phyloP scores from a whole-genome alignment of 2,888 invertebrate species.

The Malachius bipustulatus region DNA sequence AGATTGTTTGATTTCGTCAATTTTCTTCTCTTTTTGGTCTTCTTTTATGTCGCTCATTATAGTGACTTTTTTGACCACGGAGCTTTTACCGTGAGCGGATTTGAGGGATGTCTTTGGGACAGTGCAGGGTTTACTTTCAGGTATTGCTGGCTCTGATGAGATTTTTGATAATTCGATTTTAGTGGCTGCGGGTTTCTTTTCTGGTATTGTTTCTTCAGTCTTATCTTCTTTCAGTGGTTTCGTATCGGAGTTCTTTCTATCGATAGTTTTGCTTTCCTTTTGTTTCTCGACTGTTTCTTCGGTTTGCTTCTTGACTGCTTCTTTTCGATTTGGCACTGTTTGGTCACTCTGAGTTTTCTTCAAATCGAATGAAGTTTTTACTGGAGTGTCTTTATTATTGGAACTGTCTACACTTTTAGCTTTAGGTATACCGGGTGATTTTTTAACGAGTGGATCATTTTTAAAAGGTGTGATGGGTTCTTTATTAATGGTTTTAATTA shows the following conservation, averaged over 20 bases:
- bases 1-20: background rate
- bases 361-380: conserved; percentile 1
- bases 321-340: too few species aligned
- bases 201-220: too few species aligned
- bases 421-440: background rate
- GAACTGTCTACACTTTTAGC: background rate
- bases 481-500: too few species aligned
- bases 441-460: too few species aligned
- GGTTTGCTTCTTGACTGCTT: background rate
- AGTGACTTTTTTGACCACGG: conserved; percentile 3
- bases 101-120: too few species aligned
- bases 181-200: background rate
- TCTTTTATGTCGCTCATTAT: background rate
- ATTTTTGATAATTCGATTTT: background rate
- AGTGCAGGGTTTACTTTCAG: too few species aligned
- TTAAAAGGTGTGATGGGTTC: too few species aligned
- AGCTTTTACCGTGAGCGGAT: background rate
- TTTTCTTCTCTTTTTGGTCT: background rate
- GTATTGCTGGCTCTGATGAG: background rate
- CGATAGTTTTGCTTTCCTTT: conserved; percentile 1
- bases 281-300: background rate
- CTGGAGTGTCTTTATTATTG: background rate
- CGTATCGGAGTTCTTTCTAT: too few species aligned
- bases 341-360: too few species aligned
- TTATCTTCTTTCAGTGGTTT: too few species aligned